phyloP scores from a whole-genome alignment of 2,888 invertebrate genomes.

The Unio delphinus region DNA sequence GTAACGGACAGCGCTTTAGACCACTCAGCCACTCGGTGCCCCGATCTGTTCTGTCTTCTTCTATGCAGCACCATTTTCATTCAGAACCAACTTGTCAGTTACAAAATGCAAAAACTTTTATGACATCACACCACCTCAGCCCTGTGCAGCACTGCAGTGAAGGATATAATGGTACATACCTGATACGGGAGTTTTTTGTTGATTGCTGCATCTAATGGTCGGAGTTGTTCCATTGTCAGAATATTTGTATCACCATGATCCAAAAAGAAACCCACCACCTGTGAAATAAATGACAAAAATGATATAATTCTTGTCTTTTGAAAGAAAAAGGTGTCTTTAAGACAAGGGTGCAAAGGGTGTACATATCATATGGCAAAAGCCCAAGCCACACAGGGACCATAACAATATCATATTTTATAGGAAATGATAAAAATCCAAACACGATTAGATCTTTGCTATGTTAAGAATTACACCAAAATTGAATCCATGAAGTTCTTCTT shows the following conservation, averaged over 20 bases:
- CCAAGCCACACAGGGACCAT: neutral
- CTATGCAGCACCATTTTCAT: too few relatives aligned
- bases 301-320: neutral
- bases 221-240: constrained; percentile 34
- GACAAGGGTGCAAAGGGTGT: too few relatives aligned
- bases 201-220: constrained; percentile 37
- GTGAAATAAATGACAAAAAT: constrained; percentile 4
- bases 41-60: too few relatives aligned
- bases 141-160: neutral
- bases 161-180: constrained; percentile 21
- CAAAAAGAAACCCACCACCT: constrained; percentile 50
- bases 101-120: neutral
- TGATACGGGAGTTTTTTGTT: constrained; percentile 51
- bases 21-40: too few relatives aligned
- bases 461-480: too few relatives aligned
- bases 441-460: too few relatives aligned
- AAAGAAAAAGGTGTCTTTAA: too few relatives aligned
- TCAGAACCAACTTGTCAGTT: too few relatives aligned
- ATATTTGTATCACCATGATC: constrained; percentile 58
- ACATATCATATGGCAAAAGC: too few relatives aligned
- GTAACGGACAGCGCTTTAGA: too few relatives aligned
- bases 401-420: neutral
- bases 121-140: neutral
- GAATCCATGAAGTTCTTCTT: too few relatives aligned
- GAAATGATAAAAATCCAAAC: too few relatives aligned